These are phyloP conservation scores for Cirrhinus mrigala DNA, from an alignment of 2,797 vertebrate species.

Conservation along the genomic window DNA sequence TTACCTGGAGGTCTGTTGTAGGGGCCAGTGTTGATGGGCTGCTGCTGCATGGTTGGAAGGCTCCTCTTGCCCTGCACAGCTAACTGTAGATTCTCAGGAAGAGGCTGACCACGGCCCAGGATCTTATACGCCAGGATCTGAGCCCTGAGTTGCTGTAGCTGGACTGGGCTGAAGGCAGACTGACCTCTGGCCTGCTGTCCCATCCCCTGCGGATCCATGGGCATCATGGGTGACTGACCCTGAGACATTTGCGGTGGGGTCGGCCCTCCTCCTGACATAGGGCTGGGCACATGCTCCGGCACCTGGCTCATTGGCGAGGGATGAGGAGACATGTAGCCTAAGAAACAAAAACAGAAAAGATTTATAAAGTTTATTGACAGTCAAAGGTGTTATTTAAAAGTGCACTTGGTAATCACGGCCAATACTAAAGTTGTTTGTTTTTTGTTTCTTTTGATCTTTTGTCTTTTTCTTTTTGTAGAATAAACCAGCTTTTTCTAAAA, in stretches of 20 bases:
- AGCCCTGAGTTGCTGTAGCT: conserved; percentile 96
- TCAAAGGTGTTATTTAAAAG: background rate
- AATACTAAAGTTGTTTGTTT: background rate
- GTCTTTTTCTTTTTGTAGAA: background rate
- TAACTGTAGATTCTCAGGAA: conserved; percentile 96
- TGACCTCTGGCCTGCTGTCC: conserved; percentile 87
- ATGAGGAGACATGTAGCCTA: conserved; percentile 97
- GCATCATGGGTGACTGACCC: conserved; percentile 86
- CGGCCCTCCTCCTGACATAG: conserved; percentile 93
- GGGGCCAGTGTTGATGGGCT: conserved; percentile 75
- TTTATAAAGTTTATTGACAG: background rate
- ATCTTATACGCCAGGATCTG: conserved; percentile 99
- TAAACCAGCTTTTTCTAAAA: background rate
- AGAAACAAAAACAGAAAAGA: background rate
- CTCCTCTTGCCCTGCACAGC: conserved; percentile 97
- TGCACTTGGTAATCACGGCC: background rate
- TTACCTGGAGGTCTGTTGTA: conserved; percentile 89
- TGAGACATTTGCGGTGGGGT: conserved; percentile 93
- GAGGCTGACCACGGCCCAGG: conserved; percentile 92
- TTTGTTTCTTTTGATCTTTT: background rate
- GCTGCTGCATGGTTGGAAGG: conserved; percentile 93
- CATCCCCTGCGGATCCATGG: conserved; percentile 90
- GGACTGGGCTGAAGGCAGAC: conserved; percentile 93
- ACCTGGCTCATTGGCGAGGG: conserved; percentile 89
- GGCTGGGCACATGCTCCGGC: conserved; percentile 93